These are phyloP conservation scores for Morone chrysops DNA, from an alignment of 2,113 vertebrate genomes.

Conservation along the genomic window DNA sequence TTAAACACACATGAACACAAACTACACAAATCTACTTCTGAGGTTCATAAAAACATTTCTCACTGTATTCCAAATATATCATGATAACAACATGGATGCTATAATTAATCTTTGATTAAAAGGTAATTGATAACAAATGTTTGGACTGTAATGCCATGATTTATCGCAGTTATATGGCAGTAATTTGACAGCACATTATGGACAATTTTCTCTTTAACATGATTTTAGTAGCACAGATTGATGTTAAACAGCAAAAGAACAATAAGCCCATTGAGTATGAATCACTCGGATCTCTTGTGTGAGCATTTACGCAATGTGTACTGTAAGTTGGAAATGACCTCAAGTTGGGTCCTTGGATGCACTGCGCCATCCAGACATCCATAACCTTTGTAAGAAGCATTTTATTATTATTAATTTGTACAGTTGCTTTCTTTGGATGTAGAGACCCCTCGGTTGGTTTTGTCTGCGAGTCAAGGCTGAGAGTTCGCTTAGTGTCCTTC, in stretches of 20 bases:
- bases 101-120: slow-evolving; percentile 23
- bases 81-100: neutral
- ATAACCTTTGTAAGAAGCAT: slow-evolving; percentile 17
- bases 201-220: slow-evolving; percentile 14
- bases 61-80: neutral
- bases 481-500: slow-evolving; percentile 52
- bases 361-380: slow-evolving; percentile 16
- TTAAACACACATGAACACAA: neutral
- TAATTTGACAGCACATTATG: slow-evolving; percentile 40
- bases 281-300: slow-evolving; percentile 14
- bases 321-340: slow-evolving; percentile 22
- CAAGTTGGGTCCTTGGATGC: slow-evolving; percentile 16
- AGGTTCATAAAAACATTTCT: slow-evolving; percentile 8
- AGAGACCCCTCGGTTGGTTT: slow-evolving; percentile 6
- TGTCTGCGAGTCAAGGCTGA: slow-evolving; percentile 35
- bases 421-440: slow-evolving; percentile 57
- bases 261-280: slow-evolving; percentile 15
- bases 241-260: slow-evolving; percentile 31
- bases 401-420: slow-evolving; percentile 51
- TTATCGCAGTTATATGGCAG: neutral
- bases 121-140: slow-evolving; percentile 49
- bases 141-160: neutral
- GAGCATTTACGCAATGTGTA: neutral
- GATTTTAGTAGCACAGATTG: slow-evolving; percentile 7
- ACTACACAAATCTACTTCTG: neutral